Evolutionary conservation across 2,797 vertebrate genomes (phyloP), one percentile per base, ranked within the genome.

Genomic region (Ciconia nigra): DNA sequence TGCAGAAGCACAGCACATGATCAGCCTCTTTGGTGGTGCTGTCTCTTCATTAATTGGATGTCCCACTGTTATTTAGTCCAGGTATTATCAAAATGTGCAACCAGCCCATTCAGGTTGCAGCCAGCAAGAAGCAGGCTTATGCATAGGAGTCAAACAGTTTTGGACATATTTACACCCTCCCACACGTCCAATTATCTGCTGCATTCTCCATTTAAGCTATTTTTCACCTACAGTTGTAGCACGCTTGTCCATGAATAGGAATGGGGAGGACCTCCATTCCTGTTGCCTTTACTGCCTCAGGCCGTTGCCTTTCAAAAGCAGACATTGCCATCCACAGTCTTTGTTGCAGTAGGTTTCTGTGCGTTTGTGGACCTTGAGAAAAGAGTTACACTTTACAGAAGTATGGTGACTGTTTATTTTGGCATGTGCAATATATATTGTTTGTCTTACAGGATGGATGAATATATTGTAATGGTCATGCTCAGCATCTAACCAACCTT

Each of bases 401-500:
- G 7, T 15, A 13, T 4, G 13, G 16, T 31, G 58, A 37, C 33
- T 54, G 72, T 82, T 78, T 61, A 12, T 61, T 84, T 65, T 87
- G 78, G 67, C n/a, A 2, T 3, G 1, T 37, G 39, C 57, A 0
- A 4, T 5, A 10, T 10, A 4, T 21, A 35, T 35, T 0, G 1
- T 55, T 87, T 39, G 7, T n/a, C 47, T 87, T 41, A 12, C 82
- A 33, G 67, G 37, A 13, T 47, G 62, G 44, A 15, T 47, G 86
- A 46, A 62, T 52, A 24, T 22, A 4, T 51, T 92, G 63, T 28
- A 51, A 14, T 51, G 67, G 72, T 82, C 7, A 3, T n/a, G 69
- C 74, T 96, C 86, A 89, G 94, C 89, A 61, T 41, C 84, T 67
- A 22, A 7, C 72, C 96, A 71, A 95, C 92, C 96, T 95, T 97